phyloP scores from a whole-genome alignment of 2,888 invertebrate species.

The Pristionchus arcanus region DNA sequence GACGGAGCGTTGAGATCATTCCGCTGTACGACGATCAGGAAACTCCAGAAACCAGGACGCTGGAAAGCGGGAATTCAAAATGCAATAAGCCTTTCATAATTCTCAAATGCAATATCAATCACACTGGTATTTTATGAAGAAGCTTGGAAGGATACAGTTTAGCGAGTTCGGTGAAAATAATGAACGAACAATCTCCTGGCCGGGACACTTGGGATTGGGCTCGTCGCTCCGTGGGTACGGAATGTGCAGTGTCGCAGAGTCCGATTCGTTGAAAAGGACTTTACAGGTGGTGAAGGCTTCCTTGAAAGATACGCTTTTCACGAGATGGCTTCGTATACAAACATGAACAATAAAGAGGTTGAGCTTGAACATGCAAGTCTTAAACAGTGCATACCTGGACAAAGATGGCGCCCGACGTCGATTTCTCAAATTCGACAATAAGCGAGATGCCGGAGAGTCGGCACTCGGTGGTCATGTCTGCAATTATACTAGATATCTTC shows the following conservation, averaged over 20 bases:
- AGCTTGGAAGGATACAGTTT: too few species aligned
- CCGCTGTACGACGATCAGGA: constrained; percentile 75
- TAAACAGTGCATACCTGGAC: constrained; percentile 55
- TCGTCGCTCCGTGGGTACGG: constrained; percentile 73
- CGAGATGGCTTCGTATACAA: too few species aligned
- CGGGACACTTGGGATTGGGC: constrained; percentile 72
- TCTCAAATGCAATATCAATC: too few species aligned
- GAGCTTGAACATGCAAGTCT: too few species aligned
- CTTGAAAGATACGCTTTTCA: background rate
- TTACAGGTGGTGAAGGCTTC: constrained; percentile 59
- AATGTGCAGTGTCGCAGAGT: constrained; percentile 70
- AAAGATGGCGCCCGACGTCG: constrained; percentile 76
- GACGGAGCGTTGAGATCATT: constrained; percentile 74
- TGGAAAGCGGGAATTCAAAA: constrained; percentile 46
- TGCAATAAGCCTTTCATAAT: too few species aligned
- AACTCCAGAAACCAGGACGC: constrained; percentile 74
- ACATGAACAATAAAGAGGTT: too few species aligned
- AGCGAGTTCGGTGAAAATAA: too few species aligned
- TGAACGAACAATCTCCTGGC: constrained; percentile 67
- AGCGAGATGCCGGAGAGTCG: constrained; percentile 74
- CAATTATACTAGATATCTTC: background rate
- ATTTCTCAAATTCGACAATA: constrained; percentile 65
- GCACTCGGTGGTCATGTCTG: constrained; percentile 76
- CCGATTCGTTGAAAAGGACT: constrained; percentile 62
- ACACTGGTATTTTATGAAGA: too few species aligned